phyloP scores from a whole-genome alignment of 2,113 vertebrate species.

The Acanthisitta chloris region DNA sequence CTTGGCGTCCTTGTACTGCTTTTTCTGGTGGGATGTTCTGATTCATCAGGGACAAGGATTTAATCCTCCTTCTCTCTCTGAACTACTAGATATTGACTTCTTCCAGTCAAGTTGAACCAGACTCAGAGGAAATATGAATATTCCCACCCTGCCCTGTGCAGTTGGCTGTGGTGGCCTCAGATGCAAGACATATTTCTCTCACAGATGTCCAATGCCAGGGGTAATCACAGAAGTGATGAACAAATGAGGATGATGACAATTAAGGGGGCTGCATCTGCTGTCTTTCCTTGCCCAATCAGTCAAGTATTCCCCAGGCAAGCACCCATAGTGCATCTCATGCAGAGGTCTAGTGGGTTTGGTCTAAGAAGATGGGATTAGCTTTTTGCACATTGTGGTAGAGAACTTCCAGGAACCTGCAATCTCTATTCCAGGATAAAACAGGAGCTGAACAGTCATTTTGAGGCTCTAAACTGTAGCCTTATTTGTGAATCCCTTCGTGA shows the following conservation, averaged over 20 bases:
- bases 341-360: accelerated
- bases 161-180: neutral
- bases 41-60: neutral
- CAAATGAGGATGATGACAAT: neutral
- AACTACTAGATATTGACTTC: neutral
- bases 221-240: neutral
- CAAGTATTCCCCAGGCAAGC: neutral
- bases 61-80: neutral
- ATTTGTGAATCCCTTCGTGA: neutral
- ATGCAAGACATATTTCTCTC: neutral
- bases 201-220: neutral
- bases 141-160: neutral
- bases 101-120: neutral
- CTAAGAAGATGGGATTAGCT: neutral
- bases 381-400: neutral
- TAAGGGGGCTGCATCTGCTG: accelerated
- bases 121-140: neutral
- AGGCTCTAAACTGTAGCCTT: neutral
- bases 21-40: neutral
- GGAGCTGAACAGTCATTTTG: neutral
- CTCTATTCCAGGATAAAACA: neutral
- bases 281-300: neutral
- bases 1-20: neutral
- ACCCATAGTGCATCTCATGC: accelerated
- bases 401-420: neutral